Evolutionary conservation across 2,888 invertebrate species (phyloP).

Genomic region (Drosophila parthenogenetica): DNA sequence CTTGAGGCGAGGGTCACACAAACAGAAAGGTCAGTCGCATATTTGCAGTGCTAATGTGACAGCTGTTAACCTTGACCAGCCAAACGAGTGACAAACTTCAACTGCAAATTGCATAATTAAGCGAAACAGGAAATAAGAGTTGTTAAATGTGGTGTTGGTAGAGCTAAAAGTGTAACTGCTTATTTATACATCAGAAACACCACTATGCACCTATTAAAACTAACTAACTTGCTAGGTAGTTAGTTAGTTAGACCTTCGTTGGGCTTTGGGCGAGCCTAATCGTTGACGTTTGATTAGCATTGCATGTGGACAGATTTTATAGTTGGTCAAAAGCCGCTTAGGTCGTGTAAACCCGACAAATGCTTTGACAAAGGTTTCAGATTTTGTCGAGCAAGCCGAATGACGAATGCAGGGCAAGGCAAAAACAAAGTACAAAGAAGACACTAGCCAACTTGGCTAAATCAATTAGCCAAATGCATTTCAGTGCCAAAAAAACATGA

Average conservation of each 20-base stretch:
- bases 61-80: constrained; percentile 68
- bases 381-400: constrained; percentile 69
- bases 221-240: background rate
- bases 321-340: constrained; percentile 68
- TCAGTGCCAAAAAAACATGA: constrained; percentile 69
- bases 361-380: constrained; percentile 58
- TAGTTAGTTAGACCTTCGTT: constrained; percentile 12
- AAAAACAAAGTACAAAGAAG: constrained; percentile 29
- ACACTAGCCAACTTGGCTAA: constrained; percentile 51
- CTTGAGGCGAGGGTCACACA: constrained; percentile 5
- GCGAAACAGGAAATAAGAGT: constrained; percentile 34
- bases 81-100: constrained; percentile 30
- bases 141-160: background rate
- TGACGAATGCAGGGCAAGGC: constrained; percentile 68
- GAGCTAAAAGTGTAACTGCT: constrained; percentile 1
- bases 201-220: constrained; percentile 1
- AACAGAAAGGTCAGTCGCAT: constrained; percentile 46
- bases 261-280: constrained; percentile 37
- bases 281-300: constrained; percentile 42
- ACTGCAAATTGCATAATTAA: constrained; percentile 56
- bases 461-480: constrained; percentile 77
- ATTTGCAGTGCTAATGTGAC: constrained; percentile 63
- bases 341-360: constrained; percentile 72
- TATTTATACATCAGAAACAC: constrained; percentile 10
- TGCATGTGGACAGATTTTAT: constrained; percentile 28